Conservation (phyloP, 2,113 vertebrate species). For the Mirounga angustirostris region DNA sequence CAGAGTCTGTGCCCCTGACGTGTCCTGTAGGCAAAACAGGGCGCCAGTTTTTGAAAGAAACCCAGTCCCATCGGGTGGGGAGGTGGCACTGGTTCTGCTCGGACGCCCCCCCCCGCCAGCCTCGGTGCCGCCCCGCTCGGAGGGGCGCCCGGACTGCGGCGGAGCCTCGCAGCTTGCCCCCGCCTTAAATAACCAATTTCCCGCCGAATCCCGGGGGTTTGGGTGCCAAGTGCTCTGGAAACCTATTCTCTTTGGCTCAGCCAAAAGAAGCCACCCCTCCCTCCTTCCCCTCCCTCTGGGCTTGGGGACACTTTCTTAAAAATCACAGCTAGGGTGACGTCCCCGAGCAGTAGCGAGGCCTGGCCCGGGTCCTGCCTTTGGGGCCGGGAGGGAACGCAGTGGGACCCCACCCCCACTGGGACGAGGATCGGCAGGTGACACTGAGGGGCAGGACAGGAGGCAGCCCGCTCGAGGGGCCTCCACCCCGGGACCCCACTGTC, state of each 20-base stretch:
- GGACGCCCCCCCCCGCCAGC: background rate
- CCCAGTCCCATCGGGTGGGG: background rate
- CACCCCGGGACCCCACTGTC: slow-evolving; percentile 23
- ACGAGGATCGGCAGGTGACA: background rate
- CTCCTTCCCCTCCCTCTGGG: background rate
- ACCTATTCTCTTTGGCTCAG: slow-evolving; percentile 60
- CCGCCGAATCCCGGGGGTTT: background rate
- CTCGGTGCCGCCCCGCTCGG: background rate
- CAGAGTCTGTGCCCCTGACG: background rate
- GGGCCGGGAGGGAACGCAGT: background rate
- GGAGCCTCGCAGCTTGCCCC: slow-evolving; percentile 48
- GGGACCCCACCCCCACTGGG: background rate
- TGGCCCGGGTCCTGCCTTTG: background rate
- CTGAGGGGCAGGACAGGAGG: background rate
- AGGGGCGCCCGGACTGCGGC: background rate
- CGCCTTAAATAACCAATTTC: slow-evolving; percentile 77
- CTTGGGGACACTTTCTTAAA: slow-evolving; percentile 51
- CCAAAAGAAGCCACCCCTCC: background rate
- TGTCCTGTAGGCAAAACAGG: background rate
- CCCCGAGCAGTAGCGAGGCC: background rate
- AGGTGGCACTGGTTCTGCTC: background rate
- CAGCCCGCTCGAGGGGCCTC: background rate
- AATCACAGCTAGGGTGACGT: background rate
- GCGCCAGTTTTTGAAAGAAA: background rate
- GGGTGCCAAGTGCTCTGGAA: slow-evolving; percentile 68